Percentiles rank a stretch among this genome's conserved stretches.
phyloP scores from a whole-genome alignment of 2,113 vertebrate genomes.

The Ia io region DNA sequence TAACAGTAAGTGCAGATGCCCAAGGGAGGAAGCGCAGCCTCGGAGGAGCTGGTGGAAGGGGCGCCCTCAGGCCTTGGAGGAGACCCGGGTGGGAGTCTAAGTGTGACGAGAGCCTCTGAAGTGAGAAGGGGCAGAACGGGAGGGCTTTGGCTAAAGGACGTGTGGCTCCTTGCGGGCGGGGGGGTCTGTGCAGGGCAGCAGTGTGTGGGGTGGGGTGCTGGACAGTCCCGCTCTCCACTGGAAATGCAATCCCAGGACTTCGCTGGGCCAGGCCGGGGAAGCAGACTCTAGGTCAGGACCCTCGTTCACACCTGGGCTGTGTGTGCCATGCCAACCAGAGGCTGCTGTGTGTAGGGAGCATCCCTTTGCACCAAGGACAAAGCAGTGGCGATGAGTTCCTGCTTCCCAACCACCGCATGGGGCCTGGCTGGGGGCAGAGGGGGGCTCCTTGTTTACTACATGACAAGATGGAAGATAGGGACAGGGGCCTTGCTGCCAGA shows the following conservation, averaged over 20 bases:
- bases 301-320: background rate
- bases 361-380: background rate
- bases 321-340: background rate
- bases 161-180: background rate
- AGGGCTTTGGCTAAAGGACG: background rate
- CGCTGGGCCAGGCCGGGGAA: background rate
- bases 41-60: too few relatives aligned
- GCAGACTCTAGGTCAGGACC: background rate
- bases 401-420: background rate
- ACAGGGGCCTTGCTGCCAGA: background rate
- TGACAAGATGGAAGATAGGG: background rate
- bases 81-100: background rate
- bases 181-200: background rate
- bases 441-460: background rate
- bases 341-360: background rate
- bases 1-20: background rate
- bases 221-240: background rate
- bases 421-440: background rate
- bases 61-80: background rate
- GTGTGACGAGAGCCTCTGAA: accelerated
- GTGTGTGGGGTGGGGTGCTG: too few relatives aligned
- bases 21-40: accelerated
- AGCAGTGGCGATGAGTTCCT: background rate
- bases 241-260: background rate
- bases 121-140: background rate